Conservation (phyloP, 2,113 vertebrate species). For the Dolichallabes microphthalmus region DNA sequence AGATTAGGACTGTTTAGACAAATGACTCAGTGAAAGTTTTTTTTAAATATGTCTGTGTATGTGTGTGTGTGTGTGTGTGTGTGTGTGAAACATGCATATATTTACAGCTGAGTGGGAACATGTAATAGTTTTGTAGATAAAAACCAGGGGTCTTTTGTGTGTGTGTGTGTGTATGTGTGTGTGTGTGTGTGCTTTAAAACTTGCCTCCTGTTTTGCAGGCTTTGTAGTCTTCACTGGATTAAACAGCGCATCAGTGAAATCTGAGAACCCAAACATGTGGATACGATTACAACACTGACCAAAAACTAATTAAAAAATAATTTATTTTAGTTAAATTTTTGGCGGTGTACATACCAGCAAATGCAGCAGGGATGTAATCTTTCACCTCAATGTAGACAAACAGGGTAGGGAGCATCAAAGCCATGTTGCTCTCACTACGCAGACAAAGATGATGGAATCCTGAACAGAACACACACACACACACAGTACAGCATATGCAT, state of each 20-base stretch:
- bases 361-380: slow-evolving; percentile 93
- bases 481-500: neutral
- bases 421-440: slow-evolving; percentile 90
- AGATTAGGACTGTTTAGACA: slow-evolving; percentile 37
- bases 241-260: slow-evolving; percentile 78
- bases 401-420: slow-evolving; percentile 86
- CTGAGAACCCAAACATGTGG: slow-evolving; percentile 54
- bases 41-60: neutral
- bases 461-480: slow-evolving; percentile 59
- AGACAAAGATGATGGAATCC: slow-evolving; percentile 94
- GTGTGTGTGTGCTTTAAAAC: neutral
- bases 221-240: slow-evolving; percentile 75
- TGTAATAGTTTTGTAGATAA: neutral
- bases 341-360: slow-evolving; percentile 78
- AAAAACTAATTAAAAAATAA: neutral
- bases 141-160: neutral
- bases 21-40: neutral
- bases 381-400: slow-evolving; percentile 94
- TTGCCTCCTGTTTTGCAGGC: slow-evolving; percentile 69
- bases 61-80: too few relatives aligned
- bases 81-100: neutral
- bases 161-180: neutral
- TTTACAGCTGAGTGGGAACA: neutral
- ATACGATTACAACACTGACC: slow-evolving; percentile 1
- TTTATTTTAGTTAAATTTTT: neutral